These are phyloP conservation scores for Amorpha juglandis DNA, from an alignment of 2,888 invertebrate genomes.

Conservation along the genomic window DNA sequence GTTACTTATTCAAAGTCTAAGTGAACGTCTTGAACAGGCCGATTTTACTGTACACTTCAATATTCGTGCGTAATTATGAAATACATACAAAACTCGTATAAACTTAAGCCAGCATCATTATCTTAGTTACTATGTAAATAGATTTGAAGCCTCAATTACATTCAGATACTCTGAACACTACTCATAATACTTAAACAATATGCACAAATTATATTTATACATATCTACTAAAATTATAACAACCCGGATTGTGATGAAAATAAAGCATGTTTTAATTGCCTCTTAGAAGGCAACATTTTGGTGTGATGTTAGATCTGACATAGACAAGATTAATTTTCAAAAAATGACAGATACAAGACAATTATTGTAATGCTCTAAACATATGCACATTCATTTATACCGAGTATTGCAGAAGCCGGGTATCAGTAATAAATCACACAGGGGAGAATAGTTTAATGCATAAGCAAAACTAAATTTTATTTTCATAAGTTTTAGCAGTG, in stretches of 20 bases:
- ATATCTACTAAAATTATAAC: background rate
- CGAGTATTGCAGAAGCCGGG: too few relatives aligned
- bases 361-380: too few relatives aligned
- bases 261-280: constrained; percentile 7
- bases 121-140: background rate
- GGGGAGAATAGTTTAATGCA: too few relatives aligned
- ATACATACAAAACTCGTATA: constrained; percentile 3
- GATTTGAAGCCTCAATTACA: background rate
- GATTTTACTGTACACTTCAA: background rate
- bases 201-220: background rate
- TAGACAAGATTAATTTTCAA: background rate
- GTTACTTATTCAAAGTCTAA: constrained; percentile 9
- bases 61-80: background rate
- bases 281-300: background rate
- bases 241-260: background rate
- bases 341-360: background rate
- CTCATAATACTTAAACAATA: background rate
- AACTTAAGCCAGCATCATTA: constrained; percentile 5
- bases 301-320: background rate
- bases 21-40: constrained; percentile 15
- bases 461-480: too few relatives aligned
- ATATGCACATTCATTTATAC: too few relatives aligned
- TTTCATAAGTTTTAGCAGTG: too few relatives aligned
- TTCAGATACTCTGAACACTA: constrained; percentile 9
- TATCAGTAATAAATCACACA: too few relatives aligned